Evolutionary conservation across 2,888 invertebrate genomes (phyloP).

Genomic region (Zygothrica quintamaculata): DNA sequence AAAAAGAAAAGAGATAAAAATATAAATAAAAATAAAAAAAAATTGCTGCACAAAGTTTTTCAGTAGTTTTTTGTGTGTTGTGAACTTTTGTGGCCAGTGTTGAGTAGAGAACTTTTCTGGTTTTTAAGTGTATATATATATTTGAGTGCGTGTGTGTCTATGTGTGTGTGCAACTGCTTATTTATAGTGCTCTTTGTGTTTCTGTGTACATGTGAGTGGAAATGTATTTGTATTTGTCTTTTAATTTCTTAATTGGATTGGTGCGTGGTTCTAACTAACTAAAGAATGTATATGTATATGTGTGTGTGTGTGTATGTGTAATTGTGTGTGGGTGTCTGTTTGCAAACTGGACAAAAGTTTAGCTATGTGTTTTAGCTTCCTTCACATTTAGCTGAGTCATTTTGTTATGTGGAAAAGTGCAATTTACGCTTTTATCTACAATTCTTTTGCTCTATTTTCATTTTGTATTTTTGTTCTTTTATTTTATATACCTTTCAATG

Average conservation of each 20-base stretch:
- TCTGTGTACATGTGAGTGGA: constrained; percentile 28
- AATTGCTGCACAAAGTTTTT: constrained; percentile 74
- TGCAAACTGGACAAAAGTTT: constrained; percentile 36
- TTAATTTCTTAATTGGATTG: constrained; percentile 82
- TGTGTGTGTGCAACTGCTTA: constrained; percentile 52
- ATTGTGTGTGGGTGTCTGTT: constrained; percentile 3
- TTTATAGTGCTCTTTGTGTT: constrained; percentile 45
- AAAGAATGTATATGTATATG: constrained; percentile 36
- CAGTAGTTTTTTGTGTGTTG: constrained; percentile 62
- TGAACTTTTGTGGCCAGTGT: constrained; percentile 74
- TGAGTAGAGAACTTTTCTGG: constrained; percentile 60
- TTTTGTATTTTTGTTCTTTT: constrained; percentile 16
- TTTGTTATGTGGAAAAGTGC: constrained; percentile 57
- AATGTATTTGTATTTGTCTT: constrained; percentile 70
- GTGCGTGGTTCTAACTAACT: constrained; percentile 45
- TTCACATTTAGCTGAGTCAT: constrained; percentile 43
- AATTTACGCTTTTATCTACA: constrained; percentile 50
- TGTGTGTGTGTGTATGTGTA: constrained; percentile 7
- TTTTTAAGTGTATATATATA: constrained; percentile 9
- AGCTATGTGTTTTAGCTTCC: constrained; percentile 13
- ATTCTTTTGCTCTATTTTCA: constrained; percentile 29
- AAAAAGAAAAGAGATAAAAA: constrained; percentile 20
- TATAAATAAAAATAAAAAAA: constrained; percentile 33
- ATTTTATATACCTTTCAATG: constrained; percentile 3
- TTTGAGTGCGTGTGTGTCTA: constrained; percentile 25